A percentile compares a stretch with the other conserved stretches of the same genome.
Conservation (phyloP, 1,140 invertebrate genomes). For the Drosophila ogumai region DNA sequence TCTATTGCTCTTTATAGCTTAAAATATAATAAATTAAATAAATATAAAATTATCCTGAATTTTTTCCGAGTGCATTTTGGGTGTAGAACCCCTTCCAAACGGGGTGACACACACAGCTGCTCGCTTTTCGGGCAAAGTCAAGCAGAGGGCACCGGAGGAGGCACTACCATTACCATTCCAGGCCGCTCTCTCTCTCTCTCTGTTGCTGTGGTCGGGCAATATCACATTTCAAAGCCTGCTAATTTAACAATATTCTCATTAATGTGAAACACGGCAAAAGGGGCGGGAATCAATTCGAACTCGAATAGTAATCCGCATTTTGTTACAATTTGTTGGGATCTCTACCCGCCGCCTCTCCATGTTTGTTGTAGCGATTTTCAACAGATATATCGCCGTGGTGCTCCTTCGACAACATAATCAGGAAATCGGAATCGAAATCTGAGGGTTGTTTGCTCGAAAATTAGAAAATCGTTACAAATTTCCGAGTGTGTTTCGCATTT, state of each 20-base stretch:
- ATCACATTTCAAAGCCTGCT: constrained; percentile 85
- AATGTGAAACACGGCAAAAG: constrained; percentile 65
- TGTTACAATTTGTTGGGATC: constrained; percentile 68
- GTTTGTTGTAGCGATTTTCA: constrained; percentile 78
- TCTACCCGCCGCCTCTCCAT: constrained; percentile 15
- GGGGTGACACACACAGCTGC: constrained; percentile 62
- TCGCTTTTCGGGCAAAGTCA: constrained; percentile 66
- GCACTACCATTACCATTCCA: constrained; percentile 15
- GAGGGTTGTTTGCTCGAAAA: constrained; percentile 72
- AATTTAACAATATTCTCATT: constrained; percentile 85
- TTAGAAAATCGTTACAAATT: constrained; percentile 83
- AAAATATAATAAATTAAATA: background rate
- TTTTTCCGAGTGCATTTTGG: constrained; percentile 7
- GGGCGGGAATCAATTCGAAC: constrained; percentile 42
- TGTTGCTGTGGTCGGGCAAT: constrained; percentile 75
- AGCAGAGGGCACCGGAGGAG: constrained; percentile 48
- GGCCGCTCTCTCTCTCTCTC: constrained; percentile 8
- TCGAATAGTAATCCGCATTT: constrained; percentile 74
- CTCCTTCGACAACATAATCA: constrained; percentile 56
- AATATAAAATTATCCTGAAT: too few species aligned
- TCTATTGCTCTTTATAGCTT: too few species aligned
- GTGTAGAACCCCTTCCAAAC: constrained; percentile 29
- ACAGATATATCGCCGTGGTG: constrained; percentile 59
- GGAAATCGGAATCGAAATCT: constrained; percentile 28
- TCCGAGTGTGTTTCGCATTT: constrained; percentile 35